These are phyloP conservation scores for Pelecanoides urinatrix DNA, from an alignment of 2,113 vertebrate species.

Conservation along the genomic window DNA sequence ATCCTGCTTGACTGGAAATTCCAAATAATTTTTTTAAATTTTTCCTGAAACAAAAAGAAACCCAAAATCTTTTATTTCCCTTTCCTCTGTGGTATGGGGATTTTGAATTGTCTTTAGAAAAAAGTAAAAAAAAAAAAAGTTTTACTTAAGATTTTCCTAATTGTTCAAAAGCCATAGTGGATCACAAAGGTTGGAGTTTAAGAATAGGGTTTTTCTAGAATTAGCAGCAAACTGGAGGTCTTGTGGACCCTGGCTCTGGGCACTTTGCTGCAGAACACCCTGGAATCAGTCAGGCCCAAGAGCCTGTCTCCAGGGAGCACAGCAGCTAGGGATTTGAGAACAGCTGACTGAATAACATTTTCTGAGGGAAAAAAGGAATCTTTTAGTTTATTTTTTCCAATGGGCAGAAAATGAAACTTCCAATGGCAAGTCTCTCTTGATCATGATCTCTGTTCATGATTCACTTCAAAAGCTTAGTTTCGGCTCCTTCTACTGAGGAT, in stretches of 20 bases:
- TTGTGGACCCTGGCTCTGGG: not conserved
- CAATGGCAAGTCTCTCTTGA: not conserved
- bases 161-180: not conserved
- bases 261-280: not conserved
- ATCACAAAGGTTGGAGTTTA: not conserved
- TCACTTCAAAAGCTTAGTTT: not conserved
- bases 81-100: not conserved
- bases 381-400: not conserved
- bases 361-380: not conserved
- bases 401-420: not conserved
- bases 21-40: not conserved
- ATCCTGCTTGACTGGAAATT: not conserved
- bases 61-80: not conserved
- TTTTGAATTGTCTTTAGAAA: not conserved
- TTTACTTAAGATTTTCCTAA: not conserved
- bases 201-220: not conserved
- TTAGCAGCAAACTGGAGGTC: not conserved
- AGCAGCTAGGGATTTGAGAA: not conserved
- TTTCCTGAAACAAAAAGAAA: not conserved
- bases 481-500: not conserved
- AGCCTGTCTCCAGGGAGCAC: not conserved
- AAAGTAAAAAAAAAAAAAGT: too few species aligned
- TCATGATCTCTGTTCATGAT: not conserved
- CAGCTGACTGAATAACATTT: not conserved
- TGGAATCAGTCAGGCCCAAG: not conserved